Evolutionary conservation across 35 echinoderm and acorn worm species (phyloP), one percentile per base, ranked within the genome.

Genomic region (Strongylocentrotus purpuratus): DNA sequence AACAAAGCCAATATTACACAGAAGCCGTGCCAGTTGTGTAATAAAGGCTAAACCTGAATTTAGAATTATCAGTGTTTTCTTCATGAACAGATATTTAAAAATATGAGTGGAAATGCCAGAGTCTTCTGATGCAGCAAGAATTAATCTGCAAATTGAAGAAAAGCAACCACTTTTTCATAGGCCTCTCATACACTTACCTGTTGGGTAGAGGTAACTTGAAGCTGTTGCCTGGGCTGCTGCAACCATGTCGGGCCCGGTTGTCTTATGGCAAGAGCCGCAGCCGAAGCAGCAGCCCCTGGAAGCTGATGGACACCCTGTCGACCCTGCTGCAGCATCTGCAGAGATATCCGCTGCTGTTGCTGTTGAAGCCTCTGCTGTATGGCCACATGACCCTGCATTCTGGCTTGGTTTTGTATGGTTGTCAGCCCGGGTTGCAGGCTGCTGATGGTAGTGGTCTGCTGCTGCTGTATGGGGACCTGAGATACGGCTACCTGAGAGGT

Each of bases 291-390:
- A 31, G 91, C 45, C n/a, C 91, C 91, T 48, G 91, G 91, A 31
- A 93, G 91, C 91, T 93, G 91, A 46, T 93, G 90, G 5, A 92
- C 46, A 33, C 90, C 90, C 45, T 35, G 91, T 58, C 91, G 45
- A 18, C 46, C 33, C 47, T 93, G 91, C 91, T 93, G 91, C 87
- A 89, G 87, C 87, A 89, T 89, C 5, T 89, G 7, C 32, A 89
- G 32, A 45, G 87, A 89, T 45, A 89, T 89, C 91, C 48, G 91
- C 48, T 93, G 91, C 46, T 47, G 91, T 58, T 93, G 46, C 91
- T 48, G 91, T 28, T 93, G 91, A 25, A 93, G 45, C 91, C 45
- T 47, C 31, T 93, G 91, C 48, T 9, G n/a, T 8, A 78, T 78
- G 17, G 45, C 31, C 46, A 48, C 31, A 2, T 93, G 47, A 13